A percentile compares a stretch with the other conserved stretches of the same genome.
Evolutionary conservation across 2,888 invertebrate genomes (phyloP).

Genomic region (Azorinus chamasolen): DNA sequence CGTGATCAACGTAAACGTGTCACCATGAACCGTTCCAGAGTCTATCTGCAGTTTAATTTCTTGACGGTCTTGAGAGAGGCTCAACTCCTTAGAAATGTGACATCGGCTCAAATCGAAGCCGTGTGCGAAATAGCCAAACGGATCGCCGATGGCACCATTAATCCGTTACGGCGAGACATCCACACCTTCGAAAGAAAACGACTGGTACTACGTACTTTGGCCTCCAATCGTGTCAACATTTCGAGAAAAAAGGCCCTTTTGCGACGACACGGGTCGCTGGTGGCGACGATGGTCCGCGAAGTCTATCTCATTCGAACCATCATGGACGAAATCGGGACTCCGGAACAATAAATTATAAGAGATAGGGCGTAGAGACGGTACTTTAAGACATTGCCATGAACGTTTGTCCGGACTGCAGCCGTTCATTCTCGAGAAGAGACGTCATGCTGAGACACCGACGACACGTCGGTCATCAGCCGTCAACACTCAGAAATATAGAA

Average conservation of each 20-base stretch:
- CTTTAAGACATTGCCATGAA: neutral
- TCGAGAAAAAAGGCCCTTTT: slow-evolving; percentile 13
- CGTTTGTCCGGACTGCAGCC: neutral
- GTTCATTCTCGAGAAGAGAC: neutral
- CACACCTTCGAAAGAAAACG: slow-evolving; percentile 4
- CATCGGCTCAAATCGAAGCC: slow-evolving; percentile 2
- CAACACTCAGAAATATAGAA: slow-evolving; percentile 8
- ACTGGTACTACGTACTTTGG: slow-evolving; percentile 5
- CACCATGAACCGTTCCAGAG: slow-evolving; percentile 20
- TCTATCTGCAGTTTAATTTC: slow-evolving; percentile 5
- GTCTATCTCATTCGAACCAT: slow-evolving; percentile 7
- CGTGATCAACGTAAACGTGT: neutral
- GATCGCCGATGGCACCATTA: slow-evolving; percentile 15
- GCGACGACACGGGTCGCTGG: neutral
- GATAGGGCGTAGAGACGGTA: neutral
- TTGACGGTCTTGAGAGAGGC: slow-evolving; percentile 4
- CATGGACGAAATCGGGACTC: slow-evolving; percentile 3
- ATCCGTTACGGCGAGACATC: slow-evolving; percentile 7
- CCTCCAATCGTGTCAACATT: slow-evolving; percentile 5
- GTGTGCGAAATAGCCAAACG: slow-evolving; percentile 15
- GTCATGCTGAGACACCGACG: slow-evolving; percentile 10
- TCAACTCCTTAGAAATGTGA: slow-evolving; percentile 6
- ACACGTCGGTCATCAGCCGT: neutral
- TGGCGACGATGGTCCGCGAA: slow-evolving; percentile 3
- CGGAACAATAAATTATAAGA: neutral